Evolutionary conservation across 1,140 invertebrate genomes (phyloP), one percentile per base, ranked within the genome.

Genomic region (Lepidurus apus): DNA sequence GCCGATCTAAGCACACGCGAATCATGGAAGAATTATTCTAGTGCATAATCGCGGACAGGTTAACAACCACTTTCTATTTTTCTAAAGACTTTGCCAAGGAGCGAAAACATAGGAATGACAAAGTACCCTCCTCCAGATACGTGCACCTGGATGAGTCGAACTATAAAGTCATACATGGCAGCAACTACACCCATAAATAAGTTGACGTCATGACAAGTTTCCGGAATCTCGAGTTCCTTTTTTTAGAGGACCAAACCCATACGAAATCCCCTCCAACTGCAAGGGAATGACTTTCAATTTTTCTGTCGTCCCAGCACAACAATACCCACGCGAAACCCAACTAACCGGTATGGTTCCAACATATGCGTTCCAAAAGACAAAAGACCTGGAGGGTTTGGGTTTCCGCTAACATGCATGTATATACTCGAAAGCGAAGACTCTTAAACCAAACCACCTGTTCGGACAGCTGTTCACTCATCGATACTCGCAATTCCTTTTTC

Each of bases 361-460:
- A 65, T 65, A 21, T 47, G 45, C 21, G n/a, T 65, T 65, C 17
- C 45, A 47, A 7, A 7, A 65, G 53, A 17, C 53, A 65, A 13
- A 7, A 9, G 17, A n/a, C 53, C 53, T 65, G 53, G 21, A 65
- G 53, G 53, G 53, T 13, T 17, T 65, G 53, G 53, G 21, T 21
- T n/a, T 65, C 53, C 53, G 53, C 17, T 65, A 65, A 65, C 53
- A 1, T 65, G 8, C 53, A 17, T 13, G 34, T 34, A 34, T 34
- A 34, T 34, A 34, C 34, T 34, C 34, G 2, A 4, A 34, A 34
- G 8, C 7, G n/a, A 65, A 65, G 47, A 21, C 47, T 26, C 47
- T 65, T 7, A 65, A 47, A 65, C 17, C 53, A n/a, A 65, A 65
- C 53, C 53, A 65, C 53, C 53, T 65, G 53, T 65, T 65, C 21